phyloP scores from a whole-genome alignment of 2,888 invertebrate species.

The Leucozona laternaria region DNA sequence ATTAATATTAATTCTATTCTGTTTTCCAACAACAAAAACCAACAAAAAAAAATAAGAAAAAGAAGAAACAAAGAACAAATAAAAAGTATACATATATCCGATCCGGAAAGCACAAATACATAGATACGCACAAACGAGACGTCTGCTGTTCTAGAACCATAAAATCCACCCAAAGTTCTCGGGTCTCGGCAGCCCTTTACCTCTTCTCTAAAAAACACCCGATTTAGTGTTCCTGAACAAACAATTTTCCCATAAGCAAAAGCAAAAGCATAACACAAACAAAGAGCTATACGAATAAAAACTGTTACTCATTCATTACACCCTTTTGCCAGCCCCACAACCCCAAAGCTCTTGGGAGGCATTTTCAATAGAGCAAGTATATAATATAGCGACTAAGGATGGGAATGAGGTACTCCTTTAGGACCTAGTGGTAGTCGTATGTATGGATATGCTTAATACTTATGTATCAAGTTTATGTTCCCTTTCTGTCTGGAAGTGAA shows the following conservation, averaged over 20 bases:
- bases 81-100: conserved; percentile 28
- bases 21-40: background rate
- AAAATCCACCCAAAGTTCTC: conserved; percentile 2
- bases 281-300: conserved; percentile 48
- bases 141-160: conserved; percentile 59
- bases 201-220: conserved; percentile 12
- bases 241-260: conserved; percentile 42
- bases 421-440: conserved; percentile 33
- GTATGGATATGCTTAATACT: background rate
- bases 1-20: conserved; percentile 58
- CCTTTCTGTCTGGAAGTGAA: conserved; percentile 74
- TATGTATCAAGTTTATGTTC: conserved; percentile 37
- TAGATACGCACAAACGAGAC: conserved; percentile 56
- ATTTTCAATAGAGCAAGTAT: conserved; percentile 22
- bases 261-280: conserved; percentile 51
- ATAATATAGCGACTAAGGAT: background rate
- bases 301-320: conserved; percentile 67
- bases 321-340: conserved; percentile 15
- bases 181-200: background rate
- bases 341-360: background rate
- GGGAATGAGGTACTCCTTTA: background rate
- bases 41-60: conserved; percentile 1
- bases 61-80: conserved; percentile 11
- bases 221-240: conserved; percentile 73
- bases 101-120: conserved; percentile 66